Evolutionary conservation across 2,797 vertebrate genomes (phyloP), one percentile per base, ranked within the genome.

Genomic region (Muscicapa striata): DNA sequence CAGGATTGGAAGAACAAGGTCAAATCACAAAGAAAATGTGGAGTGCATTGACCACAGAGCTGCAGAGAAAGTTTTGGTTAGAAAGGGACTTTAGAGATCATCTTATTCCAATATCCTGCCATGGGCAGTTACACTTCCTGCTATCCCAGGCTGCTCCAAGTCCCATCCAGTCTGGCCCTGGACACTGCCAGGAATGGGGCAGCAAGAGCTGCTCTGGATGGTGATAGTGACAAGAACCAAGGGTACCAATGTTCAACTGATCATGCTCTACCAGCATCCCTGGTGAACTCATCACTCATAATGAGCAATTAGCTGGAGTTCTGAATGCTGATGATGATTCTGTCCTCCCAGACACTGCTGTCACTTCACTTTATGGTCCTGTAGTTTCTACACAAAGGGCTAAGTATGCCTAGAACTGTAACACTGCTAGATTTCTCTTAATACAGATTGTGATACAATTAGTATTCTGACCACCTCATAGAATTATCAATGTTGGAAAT

Each of bases 151-250:
- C 0, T 52, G 7, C 15, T 52, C 10, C 23, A 77, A 51, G 15
- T 1, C 8, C 11, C 4, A 1, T 43, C 24, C 29, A 58, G 0
- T 9, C 4, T 14, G 45, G 21, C 18, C 30, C 66, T 52, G 30
- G 15, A 32, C 18, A 32, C 5, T 52, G 12, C 2, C 18, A 46
- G n/a, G 10, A 13, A 34, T 17, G 24, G 11, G 29, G 4, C n/a
- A 70, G 21, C 2, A 17, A 20, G 45, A 52, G 18, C 6, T 46
- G 6, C 23, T 58, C 38, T 77, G 29, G 4, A 7, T 20, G 46
- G 21, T 9, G 5, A 14, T 4, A 40, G 26, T 19, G 16, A 13
- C 62, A 73, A 67, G 58, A 15, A 49, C 5, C 40, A 46, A 15
- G 4, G 13, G 16, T n/a, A 36, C 4, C 27, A 43, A 15, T 15